phyloP scores from a whole-genome alignment of 2,113 vertebrate genomes.

The Strigops habroptila region DNA sequence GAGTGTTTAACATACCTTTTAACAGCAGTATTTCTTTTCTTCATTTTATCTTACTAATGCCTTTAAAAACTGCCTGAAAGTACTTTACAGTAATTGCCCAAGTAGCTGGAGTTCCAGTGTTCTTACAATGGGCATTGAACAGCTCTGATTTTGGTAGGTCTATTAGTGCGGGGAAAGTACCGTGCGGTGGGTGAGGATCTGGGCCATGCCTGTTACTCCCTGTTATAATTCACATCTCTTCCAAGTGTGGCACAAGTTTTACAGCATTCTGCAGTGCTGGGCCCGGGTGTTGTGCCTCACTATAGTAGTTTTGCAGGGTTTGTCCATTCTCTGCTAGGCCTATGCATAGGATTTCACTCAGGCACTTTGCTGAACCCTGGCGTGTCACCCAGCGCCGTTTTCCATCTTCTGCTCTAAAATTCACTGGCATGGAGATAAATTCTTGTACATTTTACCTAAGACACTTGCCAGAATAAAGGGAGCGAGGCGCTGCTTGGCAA shows the following conservation, averaged over 20 bases:
- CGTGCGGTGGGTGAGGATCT: not conserved
- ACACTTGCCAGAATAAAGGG: not conserved
- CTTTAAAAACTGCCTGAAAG: constrained; percentile 11
- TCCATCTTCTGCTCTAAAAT: not conserved
- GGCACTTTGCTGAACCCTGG: not conserved
- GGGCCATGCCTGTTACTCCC: not conserved
- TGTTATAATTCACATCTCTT: not conserved
- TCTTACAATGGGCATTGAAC: not conserved
- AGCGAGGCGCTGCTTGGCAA: not conserved
- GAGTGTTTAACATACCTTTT: constrained; percentile 11
- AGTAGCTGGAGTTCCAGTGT: not conserved
- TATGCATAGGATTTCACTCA: not conserved
- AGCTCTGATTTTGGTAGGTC: not conserved
- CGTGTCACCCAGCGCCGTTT: not conserved
- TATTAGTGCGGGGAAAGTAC: not conserved
- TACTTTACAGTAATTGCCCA: not conserved
- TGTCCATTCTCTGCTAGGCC: not conserved
- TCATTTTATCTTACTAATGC: not conserved
- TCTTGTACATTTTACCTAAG: not conserved
- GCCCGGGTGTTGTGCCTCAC: not conserved
- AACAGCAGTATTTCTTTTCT: not conserved
- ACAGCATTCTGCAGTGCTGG: not conserved
- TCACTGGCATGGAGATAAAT: not conserved
- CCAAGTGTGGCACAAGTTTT: not conserved
- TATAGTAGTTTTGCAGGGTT: fast-evolving